Evolutionary conservation across 2,888 invertebrate species (phyloP), one percentile per base, ranked within the genome.

Genomic region (Rugalucina vietnamica): DNA sequence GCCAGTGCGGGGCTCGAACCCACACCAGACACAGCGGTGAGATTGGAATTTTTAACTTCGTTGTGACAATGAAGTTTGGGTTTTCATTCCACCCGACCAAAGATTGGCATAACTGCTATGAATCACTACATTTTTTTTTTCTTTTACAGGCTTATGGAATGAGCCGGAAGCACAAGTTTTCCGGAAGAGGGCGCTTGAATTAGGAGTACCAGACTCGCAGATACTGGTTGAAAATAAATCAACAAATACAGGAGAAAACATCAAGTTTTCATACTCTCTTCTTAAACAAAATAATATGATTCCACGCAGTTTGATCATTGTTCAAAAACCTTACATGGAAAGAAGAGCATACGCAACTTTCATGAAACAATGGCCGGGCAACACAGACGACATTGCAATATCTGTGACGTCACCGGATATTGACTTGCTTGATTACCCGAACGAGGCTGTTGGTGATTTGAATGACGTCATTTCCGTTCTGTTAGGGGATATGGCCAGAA

Each of bases 271-370:
- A 4, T 89, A 92, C 69, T 70, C 87, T 2, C 69, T 91, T 12
- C 83, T 93, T 0, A 29, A 71, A 8, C 49, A 86, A 3, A 75
- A 50, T 8, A 82, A 79, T 0, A 79, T 87, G 8, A 39, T 81
- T 0, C 78, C 90, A 3, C 78, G 70, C 10, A 87, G 85, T 12
- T 72, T 93, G 0, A 91, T 94, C 27, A 72, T 94, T 34, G 93
- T 93, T 32, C 93, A 93, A 50, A 92, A 91, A 75, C 93, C 93
- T 0, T 91, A 91, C 76, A 93, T 93, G 93, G 93, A 93, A 57
- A 86, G 93, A 29, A 82, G 93, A 32, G 84, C 90, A 0, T 91
- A 89, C 74, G 92, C 93, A 70, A 94, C 94, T 12, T 93, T 94
- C 80, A 86, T 91, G 88, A 92, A 93, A 84, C 93, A 93, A 84